phyloP scores from a whole-genome alignment of 64 coral and sea anemone species.

The Orbicella faveolata region DNA sequence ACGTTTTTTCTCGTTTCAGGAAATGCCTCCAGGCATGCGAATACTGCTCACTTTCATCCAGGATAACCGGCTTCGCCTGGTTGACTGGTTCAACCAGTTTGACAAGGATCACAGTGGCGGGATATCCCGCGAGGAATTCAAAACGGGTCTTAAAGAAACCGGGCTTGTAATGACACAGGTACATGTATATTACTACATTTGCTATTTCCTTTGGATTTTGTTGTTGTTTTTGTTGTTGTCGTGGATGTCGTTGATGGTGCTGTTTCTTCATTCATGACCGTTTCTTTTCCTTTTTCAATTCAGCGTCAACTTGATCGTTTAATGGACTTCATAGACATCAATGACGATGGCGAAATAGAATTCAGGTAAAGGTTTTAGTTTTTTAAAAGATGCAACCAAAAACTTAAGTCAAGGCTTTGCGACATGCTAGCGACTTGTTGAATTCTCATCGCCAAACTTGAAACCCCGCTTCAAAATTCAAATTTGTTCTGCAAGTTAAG shows the following conservation, averaged over 20 bases:
- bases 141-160: constrained; percentile 89
- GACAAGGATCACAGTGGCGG: constrained; percentile 99
- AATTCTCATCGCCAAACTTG: no score
- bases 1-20: constrained; percentile 45
- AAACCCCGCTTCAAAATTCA: no score
- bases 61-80: constrained; percentile 89
- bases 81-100: constrained; percentile 99
- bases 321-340: constrained; percentile 92
- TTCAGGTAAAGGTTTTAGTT: constrained; percentile 54
- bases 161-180: constrained; percentile 98
- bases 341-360: constrained; percentile 96
- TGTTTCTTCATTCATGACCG: neutral
- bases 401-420: no score
- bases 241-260: neutral
- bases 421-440: no score
- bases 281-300: neutral
- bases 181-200: neutral
- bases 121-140: constrained; percentile 92
- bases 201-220: no score
- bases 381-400: neutral
- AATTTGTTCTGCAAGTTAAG: no score
- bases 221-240: neutral
- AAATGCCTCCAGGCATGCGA: constrained; percentile 96
- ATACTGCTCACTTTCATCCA: constrained; percentile 87
- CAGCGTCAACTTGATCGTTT: constrained; percentile 92